These are phyloP conservation scores for Mesopsocus fuscifrons DNA, from an alignment of 2,888 invertebrate species.

Conservation along the genomic window DNA sequence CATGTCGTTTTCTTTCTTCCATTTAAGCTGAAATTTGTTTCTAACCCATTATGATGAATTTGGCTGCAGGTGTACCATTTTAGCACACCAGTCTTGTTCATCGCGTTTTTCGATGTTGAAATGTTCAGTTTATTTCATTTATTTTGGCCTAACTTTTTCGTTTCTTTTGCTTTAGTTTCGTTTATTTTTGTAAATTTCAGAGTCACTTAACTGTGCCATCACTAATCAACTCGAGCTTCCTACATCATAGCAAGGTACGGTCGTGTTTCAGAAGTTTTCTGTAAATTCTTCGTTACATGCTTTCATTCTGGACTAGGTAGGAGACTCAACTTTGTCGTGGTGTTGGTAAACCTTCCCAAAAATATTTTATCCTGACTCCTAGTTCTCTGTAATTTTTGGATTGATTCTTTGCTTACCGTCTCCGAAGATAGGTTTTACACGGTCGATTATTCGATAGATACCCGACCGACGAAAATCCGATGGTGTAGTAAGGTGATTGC, in stretches of 20 bases:
- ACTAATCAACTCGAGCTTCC: conserved; percentile 56
- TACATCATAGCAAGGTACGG: conserved; percentile 60
- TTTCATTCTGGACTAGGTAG: too few species aligned
- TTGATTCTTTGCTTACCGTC: too few species aligned
- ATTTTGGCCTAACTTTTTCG: conserved; percentile 16
- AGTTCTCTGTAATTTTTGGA: too few species aligned
- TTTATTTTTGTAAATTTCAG: conserved; percentile 40
- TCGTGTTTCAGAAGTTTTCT: conserved; percentile 19
- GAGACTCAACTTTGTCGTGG: conserved; percentile 2
- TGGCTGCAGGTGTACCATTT: too few species aligned
- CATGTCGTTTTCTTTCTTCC: too few species aligned
- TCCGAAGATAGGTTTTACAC: too few species aligned
- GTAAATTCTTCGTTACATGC: conserved; percentile 17
- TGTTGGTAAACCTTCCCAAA: conserved; percentile 7
- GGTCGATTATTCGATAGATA: too few species aligned
- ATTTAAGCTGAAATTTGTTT: not conserved
- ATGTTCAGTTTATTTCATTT: conserved; percentile 16
- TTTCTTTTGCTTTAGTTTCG: conserved; percentile 21
- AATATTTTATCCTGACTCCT: too few species aligned
- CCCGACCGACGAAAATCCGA: too few species aligned
- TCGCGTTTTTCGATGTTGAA: conserved; percentile 14
- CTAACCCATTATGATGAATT: not conserved
- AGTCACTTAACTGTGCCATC: conserved; percentile 69
- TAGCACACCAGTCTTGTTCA: too few species aligned
- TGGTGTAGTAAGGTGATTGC: too few species aligned